Evolutionary conservation across 2,113 vertebrate species (phyloP), one percentile per base, ranked within the genome.

Genomic region (Dasypus novemcinctus): DNA sequence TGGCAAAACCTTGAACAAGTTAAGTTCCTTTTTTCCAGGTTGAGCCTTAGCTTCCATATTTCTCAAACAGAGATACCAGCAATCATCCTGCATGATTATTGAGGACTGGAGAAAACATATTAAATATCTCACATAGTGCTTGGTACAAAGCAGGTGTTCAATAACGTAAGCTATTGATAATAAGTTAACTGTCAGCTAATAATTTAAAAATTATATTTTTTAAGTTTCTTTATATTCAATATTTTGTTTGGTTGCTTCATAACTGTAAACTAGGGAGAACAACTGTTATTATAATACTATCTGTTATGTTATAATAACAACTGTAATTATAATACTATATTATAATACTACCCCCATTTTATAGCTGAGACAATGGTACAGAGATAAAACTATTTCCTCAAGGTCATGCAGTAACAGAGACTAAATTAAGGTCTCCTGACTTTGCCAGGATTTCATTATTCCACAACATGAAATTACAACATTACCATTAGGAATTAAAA

Each of bases 401-500:
- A 85, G 57, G 27, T 74, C 83, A 95, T 68, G 5, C 41, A 91
- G 33, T 85, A 57, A 69, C 31, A 71, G 20, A 91, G 46, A 66
- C 66, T 66, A 88, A 97, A 96, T 84, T 57, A 95, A 89, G 46
- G n/a, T 91, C 38, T 74, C 43, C 57, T 72, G n/a, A 88, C 31
- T 81, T 91, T 68, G 49, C 54, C n/a, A 66, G 46, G 43, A 54
- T 63, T 91, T 96, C 64, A 85, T 36, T 81, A 91, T 36, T 76
- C 20, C 14, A 18, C 18, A 17, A 75, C 3, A 15, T 25, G 33
- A 92, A 91, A 90, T 89, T 63, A 89, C 54, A 95, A 83, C 43
- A 88, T 91, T 74, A 82, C 46, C 49, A 43, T 93, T 64, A 91
- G 41, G n/a, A 96, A 89, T 91, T 81, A 96, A 94, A 90, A 69